phyloP scores from a whole-genome alignment of 2,797 vertebrate genomes.

The Lutjanus campechanus region DNA sequence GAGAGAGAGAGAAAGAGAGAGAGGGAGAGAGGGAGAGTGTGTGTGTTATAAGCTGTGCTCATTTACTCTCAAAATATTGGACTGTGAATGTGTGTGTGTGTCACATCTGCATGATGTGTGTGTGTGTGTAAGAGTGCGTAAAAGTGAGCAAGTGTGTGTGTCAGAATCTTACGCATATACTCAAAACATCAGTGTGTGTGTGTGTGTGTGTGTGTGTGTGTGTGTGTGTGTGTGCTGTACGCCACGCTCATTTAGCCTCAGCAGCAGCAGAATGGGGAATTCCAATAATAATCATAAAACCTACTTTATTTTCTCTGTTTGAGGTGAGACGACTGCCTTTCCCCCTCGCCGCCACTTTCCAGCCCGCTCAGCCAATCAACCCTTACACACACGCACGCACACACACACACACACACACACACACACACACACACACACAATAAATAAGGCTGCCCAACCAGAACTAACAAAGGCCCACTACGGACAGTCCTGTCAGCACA shows the following conservation, averaged over 20 bases:
- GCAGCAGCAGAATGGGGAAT: conserved; percentile 63
- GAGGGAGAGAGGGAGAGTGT: conserved; percentile 13
- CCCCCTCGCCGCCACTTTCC: conserved; percentile 61
- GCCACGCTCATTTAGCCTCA: conserved; percentile 56
- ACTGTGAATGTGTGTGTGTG: conserved; percentile 33
- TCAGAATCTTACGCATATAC: conserved; percentile 12
- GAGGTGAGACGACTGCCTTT: conserved; percentile 62
- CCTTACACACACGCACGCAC: conserved; percentile 9
- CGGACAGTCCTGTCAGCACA: conserved; percentile 75
- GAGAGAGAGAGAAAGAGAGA: neutral
- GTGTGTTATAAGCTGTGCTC: conserved; percentile 55
- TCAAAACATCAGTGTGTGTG: neutral
- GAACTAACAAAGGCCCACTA: conserved; percentile 79
- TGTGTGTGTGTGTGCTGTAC: neutral
- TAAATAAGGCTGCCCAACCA: conserved; percentile 76
- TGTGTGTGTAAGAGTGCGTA: neutral
- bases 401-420: conserved; percentile 25
- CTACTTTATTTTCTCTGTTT: conserved; percentile 81
- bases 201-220: conserved; percentile 16
- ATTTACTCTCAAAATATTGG: conserved; percentile 66
- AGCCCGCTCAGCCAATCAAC: conserved; percentile 66
- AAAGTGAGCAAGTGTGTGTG: conserved; percentile 16
- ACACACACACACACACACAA: conserved; percentile 39
- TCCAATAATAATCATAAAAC: conserved; percentile 77
- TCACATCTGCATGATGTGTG: conserved; percentile 30